Evolutionary conservation across 2,888 invertebrate genomes (phyloP).

Genomic region (Ophion costatus): DNA sequence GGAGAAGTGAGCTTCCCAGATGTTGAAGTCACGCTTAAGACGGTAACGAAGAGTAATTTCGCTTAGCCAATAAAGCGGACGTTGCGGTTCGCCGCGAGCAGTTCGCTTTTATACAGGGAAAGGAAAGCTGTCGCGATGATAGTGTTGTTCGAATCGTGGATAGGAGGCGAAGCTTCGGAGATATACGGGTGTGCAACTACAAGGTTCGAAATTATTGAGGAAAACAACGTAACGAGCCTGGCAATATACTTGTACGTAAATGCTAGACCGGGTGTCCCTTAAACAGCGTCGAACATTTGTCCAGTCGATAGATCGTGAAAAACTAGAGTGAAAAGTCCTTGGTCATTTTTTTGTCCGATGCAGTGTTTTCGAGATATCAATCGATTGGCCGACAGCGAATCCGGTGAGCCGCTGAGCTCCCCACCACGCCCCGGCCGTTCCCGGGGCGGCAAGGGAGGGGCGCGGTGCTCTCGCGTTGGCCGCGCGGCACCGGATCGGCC

Average conservation of each 20-base stretch:
- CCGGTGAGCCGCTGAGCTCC: not conserved
- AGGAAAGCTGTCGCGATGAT: not conserved
- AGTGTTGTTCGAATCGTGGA: not conserved
- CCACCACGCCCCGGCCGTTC: not conserved
- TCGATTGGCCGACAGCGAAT: not conserved
- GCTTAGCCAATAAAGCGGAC: constrained; percentile 12
- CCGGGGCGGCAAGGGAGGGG: not conserved
- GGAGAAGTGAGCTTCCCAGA: not conserved
- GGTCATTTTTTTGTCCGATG: not conserved
- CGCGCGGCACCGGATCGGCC: not conserved
- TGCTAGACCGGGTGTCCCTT: too few species aligned
- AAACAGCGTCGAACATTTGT: too few species aligned
- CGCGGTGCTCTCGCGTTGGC: too few species aligned
- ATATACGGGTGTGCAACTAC: not conserved
- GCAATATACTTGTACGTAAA: not conserved
- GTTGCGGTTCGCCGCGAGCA: not conserved
- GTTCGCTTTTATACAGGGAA: not conserved
- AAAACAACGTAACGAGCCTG: not conserved
- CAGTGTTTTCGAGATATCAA: not conserved
- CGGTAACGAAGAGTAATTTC: constrained; percentile 50
- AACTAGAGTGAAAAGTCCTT: not conserved
- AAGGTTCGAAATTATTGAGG: not conserved
- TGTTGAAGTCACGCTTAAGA: not conserved
- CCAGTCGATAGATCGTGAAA: not conserved
- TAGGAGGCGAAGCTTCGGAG: not conserved